Evolutionary conservation across 30 jellyfish, hydroid and myxozoan genomes (phyloP).

Genomic region (Catostylus mosaicus): DNA sequence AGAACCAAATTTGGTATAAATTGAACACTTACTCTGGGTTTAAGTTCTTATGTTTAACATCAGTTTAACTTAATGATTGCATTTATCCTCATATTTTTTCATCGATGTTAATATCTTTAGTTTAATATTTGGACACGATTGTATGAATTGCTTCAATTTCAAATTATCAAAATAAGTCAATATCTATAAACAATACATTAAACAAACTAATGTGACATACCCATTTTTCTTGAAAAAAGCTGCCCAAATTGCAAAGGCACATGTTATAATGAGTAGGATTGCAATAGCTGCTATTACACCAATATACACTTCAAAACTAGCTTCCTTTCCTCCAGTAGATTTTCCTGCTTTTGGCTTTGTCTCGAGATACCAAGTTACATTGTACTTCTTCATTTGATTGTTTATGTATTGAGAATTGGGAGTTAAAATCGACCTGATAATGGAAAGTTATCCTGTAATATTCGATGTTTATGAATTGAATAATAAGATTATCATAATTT

Average conservation of each 20-base stretch:
- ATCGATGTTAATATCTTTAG: no score
- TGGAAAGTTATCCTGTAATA: not conserved
- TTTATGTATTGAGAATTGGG: not conserved
- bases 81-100: not conserved
- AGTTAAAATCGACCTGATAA: not conserved
- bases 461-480: not conserved
- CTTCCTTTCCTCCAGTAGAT: not conserved
- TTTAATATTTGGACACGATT: no score
- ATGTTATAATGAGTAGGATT: not conserved
- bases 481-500: not conserved
- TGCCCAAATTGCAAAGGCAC: conserved; percentile 53
- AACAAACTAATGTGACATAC: no score
- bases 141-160: no score
- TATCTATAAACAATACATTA: no score
- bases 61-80: no score
- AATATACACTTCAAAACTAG: conserved; percentile 32
- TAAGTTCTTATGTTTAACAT: no score
- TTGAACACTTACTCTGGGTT: no score
- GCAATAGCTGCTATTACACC: conserved; percentile 60
- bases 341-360: conserved; percentile 16
- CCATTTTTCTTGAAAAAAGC: conserved; percentile 31
- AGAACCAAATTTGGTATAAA: conserved; percentile 4
- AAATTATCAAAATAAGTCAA: no score
- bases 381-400: not conserved
- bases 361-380: conserved; percentile 34